Conservation (phyloP, 1,140 invertebrate genomes). For the Pararge aegeria region DNA sequence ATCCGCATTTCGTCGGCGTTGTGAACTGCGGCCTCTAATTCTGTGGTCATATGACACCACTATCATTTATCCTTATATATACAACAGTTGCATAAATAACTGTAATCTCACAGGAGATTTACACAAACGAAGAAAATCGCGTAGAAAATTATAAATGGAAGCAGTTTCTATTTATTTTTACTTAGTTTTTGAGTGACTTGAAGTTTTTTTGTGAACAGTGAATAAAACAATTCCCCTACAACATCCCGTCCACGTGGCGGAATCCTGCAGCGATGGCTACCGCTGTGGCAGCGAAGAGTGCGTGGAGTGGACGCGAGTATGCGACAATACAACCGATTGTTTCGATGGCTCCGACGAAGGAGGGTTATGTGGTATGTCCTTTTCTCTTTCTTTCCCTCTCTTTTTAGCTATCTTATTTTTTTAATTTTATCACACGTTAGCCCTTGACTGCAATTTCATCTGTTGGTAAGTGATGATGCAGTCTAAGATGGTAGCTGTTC, state of each 20-base stretch:
- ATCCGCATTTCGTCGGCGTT: too few relatives aligned
- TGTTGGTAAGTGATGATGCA: too few relatives aligned
- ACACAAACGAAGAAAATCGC: too few relatives aligned
- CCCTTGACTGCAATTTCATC: too few relatives aligned
- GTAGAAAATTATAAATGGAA: too few relatives aligned
- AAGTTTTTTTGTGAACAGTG: constrained; percentile 31
- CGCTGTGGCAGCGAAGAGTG: constrained; percentile 83
- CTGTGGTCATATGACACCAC: too few relatives aligned
- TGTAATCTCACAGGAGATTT: too few relatives aligned
- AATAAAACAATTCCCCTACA: constrained; percentile 38
- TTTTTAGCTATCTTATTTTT: too few relatives aligned
- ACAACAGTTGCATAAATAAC: too few relatives aligned
- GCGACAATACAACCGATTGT: constrained; percentile 85
- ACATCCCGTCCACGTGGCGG: background rate
- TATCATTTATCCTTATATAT: background rate
- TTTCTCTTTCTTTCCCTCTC: background rate
- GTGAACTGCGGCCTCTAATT: too few relatives aligned
- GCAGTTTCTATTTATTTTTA: background rate
- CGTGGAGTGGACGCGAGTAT: constrained; percentile 82
- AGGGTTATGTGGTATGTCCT: constrained; percentile 79
- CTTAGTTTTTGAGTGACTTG: background rate
- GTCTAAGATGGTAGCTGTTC: too few relatives aligned
- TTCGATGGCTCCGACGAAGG: constrained; percentile 83
- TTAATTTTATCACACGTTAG: too few relatives aligned
- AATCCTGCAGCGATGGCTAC: constrained; percentile 75